These are phyloP conservation scores for Pardosa pseudoannulata DNA, from an alignment of 2,888 invertebrate species.

Conservation along the genomic window DNA sequence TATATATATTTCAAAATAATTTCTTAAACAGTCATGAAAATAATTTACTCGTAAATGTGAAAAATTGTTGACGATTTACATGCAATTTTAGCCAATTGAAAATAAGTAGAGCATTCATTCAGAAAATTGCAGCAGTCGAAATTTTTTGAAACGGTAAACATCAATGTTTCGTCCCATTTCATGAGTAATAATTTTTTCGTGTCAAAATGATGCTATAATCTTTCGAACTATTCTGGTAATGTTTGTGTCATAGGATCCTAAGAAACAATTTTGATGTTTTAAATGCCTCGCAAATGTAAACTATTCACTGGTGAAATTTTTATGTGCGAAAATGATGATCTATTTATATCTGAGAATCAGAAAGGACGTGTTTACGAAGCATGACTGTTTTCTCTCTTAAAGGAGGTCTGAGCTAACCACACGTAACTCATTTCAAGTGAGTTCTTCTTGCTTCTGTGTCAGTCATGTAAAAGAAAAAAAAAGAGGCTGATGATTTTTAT, in stretches of 20 bases:
- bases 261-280: too few relatives aligned
- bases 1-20: too few relatives aligned
- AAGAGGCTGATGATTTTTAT: not conserved
- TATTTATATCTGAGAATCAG: not conserved
- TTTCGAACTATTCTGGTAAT: not conserved
- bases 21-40: too few relatives aligned
- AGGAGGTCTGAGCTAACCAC: too few relatives aligned
- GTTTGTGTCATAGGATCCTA: not conserved
- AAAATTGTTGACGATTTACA: not conserved
- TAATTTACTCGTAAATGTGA: too few relatives aligned
- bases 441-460: not conserved
- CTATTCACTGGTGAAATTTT: too few relatives aligned
- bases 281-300: too few relatives aligned
- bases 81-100: not conserved
- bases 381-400: too few relatives aligned
- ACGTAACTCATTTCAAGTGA: not conserved
- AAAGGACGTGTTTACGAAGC: not conserved
- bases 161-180: too few relatives aligned
- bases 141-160: not conserved
- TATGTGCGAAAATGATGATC: not conserved
- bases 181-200: too few relatives aligned
- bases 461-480: not conserved
- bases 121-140: not conserved
- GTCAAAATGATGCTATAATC: too few relatives aligned
- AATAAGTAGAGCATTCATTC: not conserved